phyloP scores from a whole-genome alignment of 2,113 vertebrate species.

The Cebus imitator region DNA sequence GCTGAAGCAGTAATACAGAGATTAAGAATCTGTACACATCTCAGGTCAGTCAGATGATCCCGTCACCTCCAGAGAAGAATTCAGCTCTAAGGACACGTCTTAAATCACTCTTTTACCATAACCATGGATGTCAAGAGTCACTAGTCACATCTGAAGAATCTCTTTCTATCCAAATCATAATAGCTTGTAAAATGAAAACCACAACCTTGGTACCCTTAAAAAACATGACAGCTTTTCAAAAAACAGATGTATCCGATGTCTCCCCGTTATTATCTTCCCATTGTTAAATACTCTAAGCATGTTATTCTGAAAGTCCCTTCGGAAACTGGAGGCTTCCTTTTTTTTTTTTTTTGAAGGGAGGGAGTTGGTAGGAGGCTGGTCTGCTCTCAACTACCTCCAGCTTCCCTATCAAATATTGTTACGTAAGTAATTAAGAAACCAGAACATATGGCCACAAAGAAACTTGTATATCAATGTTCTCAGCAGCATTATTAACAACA shows the following conservation, averaged over 20 bases:
- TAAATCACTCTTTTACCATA: neutral
- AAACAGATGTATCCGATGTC: neutral
- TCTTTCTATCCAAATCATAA: neutral
- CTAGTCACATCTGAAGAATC: neutral
- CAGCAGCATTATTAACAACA: neutral
- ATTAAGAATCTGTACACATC: neutral
- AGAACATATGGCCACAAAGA: neutral
- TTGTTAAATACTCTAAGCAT: neutral
- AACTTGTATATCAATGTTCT: neutral
- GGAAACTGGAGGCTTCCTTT: neutral
- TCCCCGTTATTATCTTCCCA: neutral
- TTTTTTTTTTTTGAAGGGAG: neutral
- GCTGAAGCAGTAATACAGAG: neutral
- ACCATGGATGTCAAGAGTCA: neutral
- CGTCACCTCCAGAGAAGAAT: neutral
- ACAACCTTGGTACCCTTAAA: neutral
- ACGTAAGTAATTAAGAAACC: neutral
- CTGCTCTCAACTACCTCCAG: neutral
- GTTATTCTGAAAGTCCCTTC: neutral
- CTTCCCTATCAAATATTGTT: neutral
- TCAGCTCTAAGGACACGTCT: neutral
- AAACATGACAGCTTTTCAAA: neutral
- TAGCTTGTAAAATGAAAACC: slow-evolving; percentile 6
- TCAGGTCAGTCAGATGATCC: neutral
- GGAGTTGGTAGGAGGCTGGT: neutral